phyloP scores from a whole-genome alignment of 1,140 invertebrate species.

The Ceratitis capitata region DNA sequence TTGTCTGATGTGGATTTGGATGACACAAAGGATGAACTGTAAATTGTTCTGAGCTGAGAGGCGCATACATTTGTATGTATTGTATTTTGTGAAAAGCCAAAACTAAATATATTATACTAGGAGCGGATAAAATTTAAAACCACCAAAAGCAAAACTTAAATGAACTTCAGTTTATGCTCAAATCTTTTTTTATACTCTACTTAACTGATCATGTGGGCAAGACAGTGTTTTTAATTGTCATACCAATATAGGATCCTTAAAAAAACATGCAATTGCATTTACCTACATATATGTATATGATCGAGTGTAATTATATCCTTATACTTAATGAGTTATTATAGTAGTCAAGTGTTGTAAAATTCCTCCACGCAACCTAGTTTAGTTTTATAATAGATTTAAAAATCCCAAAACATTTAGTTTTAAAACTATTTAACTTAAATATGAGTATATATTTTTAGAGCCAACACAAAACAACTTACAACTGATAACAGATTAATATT shows the following conservation, averaged over 20 bases:
- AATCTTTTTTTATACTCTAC: not conserved
- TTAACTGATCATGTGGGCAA: not conserved
- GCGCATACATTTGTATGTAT: not conserved
- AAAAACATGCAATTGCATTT: conserved; percentile 25
- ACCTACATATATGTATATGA: not conserved
- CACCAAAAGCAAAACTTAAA: conserved; percentile 12
- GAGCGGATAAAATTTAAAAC: not conserved
- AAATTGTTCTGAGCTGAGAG: conserved; percentile 59
- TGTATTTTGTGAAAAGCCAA: no score
- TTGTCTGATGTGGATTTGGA: conserved; percentile 90
- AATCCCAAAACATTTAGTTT: not conserved
- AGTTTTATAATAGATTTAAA: not conserved
- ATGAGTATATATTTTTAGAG: conserved; percentile 26
- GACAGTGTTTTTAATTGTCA: conserved; percentile 20
- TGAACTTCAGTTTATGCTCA: not conserved
- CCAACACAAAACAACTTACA: not conserved
- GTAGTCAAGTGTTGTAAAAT: not conserved
- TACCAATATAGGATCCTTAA: not conserved
- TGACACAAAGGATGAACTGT: conserved; percentile 84
- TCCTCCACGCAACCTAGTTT: not conserved
- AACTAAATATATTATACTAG: not conserved
- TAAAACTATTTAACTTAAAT: not conserved
- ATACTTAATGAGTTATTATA: not conserved
- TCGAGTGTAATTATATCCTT: not conserved
- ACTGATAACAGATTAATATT: not conserved